phyloP scores from a whole-genome alignment of 2,888 invertebrate genomes.

The Smittia sp. region DNA sequence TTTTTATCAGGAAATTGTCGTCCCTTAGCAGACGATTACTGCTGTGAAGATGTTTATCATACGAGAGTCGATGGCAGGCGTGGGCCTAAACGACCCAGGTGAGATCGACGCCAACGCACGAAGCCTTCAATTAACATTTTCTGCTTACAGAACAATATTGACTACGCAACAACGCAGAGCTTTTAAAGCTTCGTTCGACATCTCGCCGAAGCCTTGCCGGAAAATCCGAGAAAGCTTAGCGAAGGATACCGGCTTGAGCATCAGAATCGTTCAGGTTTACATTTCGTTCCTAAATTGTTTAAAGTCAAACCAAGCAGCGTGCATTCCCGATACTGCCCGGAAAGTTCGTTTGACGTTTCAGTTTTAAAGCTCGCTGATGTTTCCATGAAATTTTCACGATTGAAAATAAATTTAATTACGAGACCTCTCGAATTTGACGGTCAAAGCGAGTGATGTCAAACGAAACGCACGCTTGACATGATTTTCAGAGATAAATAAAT shows the following conservation, averaged over 20 bases:
- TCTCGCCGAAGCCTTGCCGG: slow-evolving; percentile 79
- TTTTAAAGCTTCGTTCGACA: slow-evolving; percentile 81
- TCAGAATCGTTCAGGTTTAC: slow-evolving; percentile 78
- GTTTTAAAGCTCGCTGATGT: too few species aligned
- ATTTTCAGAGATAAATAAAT: too few species aligned
- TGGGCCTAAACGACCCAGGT: slow-evolving; percentile 71
- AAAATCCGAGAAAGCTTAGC: slow-evolving; percentile 79
- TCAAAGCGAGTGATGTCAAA: too few species aligned
- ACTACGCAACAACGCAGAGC: slow-evolving; percentile 79
- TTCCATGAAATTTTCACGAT: too few species aligned
- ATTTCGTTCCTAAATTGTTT: not conserved
- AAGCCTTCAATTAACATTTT: not conserved
- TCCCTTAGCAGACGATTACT: slow-evolving; percentile 55
- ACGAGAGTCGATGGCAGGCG: slow-evolving; percentile 64
- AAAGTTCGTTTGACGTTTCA: too few species aligned
- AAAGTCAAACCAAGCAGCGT: not conserved
- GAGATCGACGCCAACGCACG: not conserved
- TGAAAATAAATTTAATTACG: too few species aligned
- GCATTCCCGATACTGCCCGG: too few species aligned
- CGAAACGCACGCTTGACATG: too few species aligned
- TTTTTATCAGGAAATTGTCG: not conserved
- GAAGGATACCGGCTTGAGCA: slow-evolving; percentile 79
- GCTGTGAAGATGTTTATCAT: slow-evolving; percentile 61
- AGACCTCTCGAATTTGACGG: too few species aligned
- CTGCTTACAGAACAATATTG: slow-evolving; percentile 64